Base-by-base conservation (phyloP, 2,888 invertebrate species). In the Drosophila incognita region DNA sequence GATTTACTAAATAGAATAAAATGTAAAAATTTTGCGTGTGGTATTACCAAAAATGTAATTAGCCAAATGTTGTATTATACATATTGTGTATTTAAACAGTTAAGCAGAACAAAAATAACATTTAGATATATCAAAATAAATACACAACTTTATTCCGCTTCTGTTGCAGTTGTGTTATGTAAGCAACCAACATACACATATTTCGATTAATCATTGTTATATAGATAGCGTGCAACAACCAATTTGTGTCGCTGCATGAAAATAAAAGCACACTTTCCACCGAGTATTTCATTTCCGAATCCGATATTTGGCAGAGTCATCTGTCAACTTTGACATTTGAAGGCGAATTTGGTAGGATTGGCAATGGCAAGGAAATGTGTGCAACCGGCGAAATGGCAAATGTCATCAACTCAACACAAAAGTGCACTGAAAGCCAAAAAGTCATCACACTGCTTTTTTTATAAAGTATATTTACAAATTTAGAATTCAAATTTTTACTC, bases 241-340 rank as follows among this genome's bases (percentile, higher is more conserved):
- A 51, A 48, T 56, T 51, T 56, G 40, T 36, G 49, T 62, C 18
- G 27, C 72, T 27, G 21, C 58, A 71, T 54, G 24, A 62, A 77
- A 71, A 53, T 51, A 63, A 76, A 59, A 75, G 36, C 58, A 56
- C 33, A 57, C 53, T 52, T 48, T 38, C 36, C 51, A 59, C 42
- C 42, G 11, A 52, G 49, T 36, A 46, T 65, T 51, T 33, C 54
- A 36, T 56, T 76, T 56, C 42, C 64, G 49, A 59, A 49, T 65
- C 24, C 33, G 58, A 46, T 69, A 21, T 67, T 68, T 54, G 59
- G 38, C 59, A 29, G 18, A 49, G 54, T 60, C 66, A 51, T 79
- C 67, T 52, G 54, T 72, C 65, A 87, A 83, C 85, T 89, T 74
- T 89, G 85, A 76, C 87, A 89, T 85, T 85, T 89, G 10, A 38